phyloP scores from a whole-genome alignment of 2,113 vertebrate genomes.

The Cettia cetti region DNA sequence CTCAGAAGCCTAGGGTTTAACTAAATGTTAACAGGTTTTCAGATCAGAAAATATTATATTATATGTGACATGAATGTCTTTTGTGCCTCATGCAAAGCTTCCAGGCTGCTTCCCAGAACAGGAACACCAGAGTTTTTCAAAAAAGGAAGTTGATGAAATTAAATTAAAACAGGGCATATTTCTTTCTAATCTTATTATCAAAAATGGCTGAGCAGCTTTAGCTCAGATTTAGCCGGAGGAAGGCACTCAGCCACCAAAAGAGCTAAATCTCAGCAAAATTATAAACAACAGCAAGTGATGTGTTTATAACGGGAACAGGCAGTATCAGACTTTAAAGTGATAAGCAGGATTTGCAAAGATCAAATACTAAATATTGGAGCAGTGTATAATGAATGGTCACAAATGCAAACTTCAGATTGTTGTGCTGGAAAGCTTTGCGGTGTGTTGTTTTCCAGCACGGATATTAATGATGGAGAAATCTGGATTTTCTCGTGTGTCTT shows the following conservation, averaged over 20 bases:
- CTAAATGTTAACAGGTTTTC: not conserved
- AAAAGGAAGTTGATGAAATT: not conserved
- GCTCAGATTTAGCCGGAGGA: not conserved
- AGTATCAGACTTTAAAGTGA: not conserved
- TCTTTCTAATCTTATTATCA: constrained; percentile 4
- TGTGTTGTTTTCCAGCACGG: not conserved
- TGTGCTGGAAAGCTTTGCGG: not conserved
- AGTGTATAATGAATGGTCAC: not conserved
- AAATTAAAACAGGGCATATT: not conserved
- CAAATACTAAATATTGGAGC: not conserved
- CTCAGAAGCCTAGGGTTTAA: not conserved
- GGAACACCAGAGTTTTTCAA: not conserved
- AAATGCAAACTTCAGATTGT: not conserved
- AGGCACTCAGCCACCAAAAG: not conserved
- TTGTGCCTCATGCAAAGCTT: not conserved
- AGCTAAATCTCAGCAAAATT: not conserved
- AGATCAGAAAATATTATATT: not conserved
- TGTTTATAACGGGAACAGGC: not conserved
- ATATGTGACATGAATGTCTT: not conserved
- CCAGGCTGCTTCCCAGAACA: not conserved
- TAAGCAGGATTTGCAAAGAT: not conserved
- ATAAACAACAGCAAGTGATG: not conserved
- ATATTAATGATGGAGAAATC: not conserved
- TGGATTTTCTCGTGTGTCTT: not conserved
- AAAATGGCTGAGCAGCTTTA: not conserved